A percentile compares a stretch with the other conserved stretches of the same genome.
Evolutionary conservation across 1,140 invertebrate genomes (phyloP).

Genomic region (Dermatophagoides farinae): DNA sequence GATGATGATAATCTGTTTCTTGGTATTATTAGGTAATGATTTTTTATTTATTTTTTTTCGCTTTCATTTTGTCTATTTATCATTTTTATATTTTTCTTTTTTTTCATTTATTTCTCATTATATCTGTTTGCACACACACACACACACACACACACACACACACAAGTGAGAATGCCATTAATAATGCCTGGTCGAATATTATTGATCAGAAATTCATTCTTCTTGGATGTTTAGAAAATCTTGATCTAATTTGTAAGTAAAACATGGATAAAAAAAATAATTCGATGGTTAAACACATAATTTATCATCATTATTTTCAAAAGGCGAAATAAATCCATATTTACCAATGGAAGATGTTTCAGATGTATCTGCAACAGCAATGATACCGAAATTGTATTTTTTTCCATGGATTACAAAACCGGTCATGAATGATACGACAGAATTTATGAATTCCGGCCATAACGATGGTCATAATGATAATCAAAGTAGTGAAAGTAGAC

Average conservation of each 20-base stretch:
- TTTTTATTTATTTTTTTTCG: not conserved
- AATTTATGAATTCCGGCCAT: no score
- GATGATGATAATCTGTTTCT: constrained; percentile 9
- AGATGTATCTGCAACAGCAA: constrained; percentile 4
- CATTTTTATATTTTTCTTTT: no score
- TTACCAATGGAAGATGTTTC: constrained; percentile 8
- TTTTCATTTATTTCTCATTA: not conserved
- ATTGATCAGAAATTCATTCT: constrained; percentile 17
- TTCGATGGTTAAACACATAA: not conserved
- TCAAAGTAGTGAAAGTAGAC: no score
- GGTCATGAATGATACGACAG: not conserved
- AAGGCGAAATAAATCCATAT: constrained; percentile 10
- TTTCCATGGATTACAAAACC: constrained; percentile 15
- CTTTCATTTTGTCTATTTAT: no score
- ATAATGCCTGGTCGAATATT: constrained; percentile 15
- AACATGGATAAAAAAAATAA: not conserved
- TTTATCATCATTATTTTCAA: not conserved
- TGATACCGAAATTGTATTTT: constrained; percentile 12
- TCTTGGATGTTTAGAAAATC: constrained; percentile 17
- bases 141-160: not conserved
- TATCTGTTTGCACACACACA: not conserved
- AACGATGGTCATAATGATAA: no score
- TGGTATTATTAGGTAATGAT: constrained; percentile 6
- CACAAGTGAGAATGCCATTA: constrained; percentile 6
- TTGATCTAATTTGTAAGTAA: constrained; percentile 18